Evolutionary conservation across 2,113 vertebrate species (phyloP), one percentile per base, ranked within the genome.

Genomic region (Megaceryle torquata): DNA sequence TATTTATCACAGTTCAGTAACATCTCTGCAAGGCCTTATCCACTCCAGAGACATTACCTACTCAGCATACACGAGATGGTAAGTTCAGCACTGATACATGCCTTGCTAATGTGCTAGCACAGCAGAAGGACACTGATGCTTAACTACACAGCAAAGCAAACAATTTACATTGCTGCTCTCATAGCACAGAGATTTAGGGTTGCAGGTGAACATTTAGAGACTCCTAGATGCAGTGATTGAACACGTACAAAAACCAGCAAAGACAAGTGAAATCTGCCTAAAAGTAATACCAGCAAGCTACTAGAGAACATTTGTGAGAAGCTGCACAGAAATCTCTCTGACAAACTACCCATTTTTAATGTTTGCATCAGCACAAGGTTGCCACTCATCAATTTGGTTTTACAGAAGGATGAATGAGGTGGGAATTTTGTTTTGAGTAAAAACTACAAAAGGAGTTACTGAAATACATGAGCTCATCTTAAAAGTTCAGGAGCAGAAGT

Each of bases 401-500:
- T 79, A 95, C 24, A 82, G 65, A 75, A 74, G 31, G 29, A 83
- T 67, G 46, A 76, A 89, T 48, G 44, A 78, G 14, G 54, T 50
- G 10, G 21, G 77, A 86, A 50, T 86, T 92, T 69, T 84, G 80
- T 69, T 95, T 68, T 48, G 12, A 82, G n/a, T 61, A 50, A 82
- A 57, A 85, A 65, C 57, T 86, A 80, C 35, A 82, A 57, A 86
- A 90, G n/a, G 28, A 94, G 28, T 50, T 59, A 72, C 1, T 69
- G 79, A 91, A 91, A 76, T 28, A 37, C 56, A 72, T 72, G 72
- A 80, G 29, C 35, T 87, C 89, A 33, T 70, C 20, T 78, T 39
- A 33, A 70, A 94, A 86, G 56, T 64, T 89, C 69, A 95, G 56
- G 70, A 60, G 19, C 39, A 94, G 87, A 84, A 87, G 43, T 71